These are phyloP conservation scores for Choristoneura rosaceana DNA, from an alignment of 2,888 invertebrate species.

Conservation along the genomic window DNA sequence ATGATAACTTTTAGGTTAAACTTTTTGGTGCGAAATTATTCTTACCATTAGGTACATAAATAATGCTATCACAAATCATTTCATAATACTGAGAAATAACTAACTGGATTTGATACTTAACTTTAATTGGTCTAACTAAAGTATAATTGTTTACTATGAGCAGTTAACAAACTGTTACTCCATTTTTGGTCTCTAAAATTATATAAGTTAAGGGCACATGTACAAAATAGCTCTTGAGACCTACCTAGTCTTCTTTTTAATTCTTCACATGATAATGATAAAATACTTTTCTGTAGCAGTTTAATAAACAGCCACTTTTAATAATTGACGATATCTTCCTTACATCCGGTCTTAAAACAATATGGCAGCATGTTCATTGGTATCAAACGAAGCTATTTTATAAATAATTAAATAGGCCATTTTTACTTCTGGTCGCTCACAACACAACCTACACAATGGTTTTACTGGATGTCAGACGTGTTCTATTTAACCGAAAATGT, in stretches of 20 bases:
- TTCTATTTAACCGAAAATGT: not conserved
- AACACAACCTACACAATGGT: no score
- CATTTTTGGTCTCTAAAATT: not conserved
- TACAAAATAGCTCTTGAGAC: not conserved
- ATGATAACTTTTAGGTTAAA: constrained; percentile 6
- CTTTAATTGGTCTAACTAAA: constrained; percentile 28
- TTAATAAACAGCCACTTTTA: not conserved
- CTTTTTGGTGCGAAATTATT: constrained; percentile 11
- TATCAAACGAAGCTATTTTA: not conserved
- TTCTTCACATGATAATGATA: not conserved
- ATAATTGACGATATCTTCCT: not conserved
- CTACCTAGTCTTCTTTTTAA: constrained; percentile 21
- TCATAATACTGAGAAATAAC: constrained; percentile 32
- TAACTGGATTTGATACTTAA: constrained; percentile 22
- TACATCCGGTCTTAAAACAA: not conserved
- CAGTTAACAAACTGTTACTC: not conserved
- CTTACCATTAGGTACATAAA: constrained; percentile 29
- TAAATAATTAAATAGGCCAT: no score
- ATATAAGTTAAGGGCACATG: not conserved
- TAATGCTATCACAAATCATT: constrained; percentile 34
- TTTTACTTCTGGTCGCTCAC: no score
- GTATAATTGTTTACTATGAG: constrained; percentile 1
- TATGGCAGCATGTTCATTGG: not conserved
- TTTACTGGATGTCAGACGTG: not conserved
- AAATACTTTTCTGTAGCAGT: not conserved